These are phyloP conservation scores for Nesogale talazaci DNA, from an alignment of 2,113 vertebrate species.

Conservation along the genomic window DNA sequence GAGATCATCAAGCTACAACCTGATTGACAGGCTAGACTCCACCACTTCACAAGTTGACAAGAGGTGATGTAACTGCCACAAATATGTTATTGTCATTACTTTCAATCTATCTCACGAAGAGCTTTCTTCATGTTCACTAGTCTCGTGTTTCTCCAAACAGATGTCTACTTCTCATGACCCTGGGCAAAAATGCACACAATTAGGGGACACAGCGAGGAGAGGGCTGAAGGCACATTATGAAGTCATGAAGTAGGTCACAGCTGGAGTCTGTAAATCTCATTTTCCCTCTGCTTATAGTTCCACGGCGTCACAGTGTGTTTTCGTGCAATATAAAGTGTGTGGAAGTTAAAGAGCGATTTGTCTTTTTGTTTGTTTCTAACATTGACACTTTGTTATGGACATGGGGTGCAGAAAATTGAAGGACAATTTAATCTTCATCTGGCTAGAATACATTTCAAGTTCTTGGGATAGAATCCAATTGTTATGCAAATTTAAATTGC, in stretches of 20 bases:
- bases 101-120: not conserved
- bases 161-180: not conserved
- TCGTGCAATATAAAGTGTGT: conserved; percentile 38
- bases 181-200: not conserved
- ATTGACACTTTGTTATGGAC: conserved; percentile 52
- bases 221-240: not conserved
- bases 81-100: not conserved
- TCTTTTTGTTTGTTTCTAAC: conserved; percentile 57
- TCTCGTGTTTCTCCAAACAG: not conserved
- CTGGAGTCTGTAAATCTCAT: not conserved
- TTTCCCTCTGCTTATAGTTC: conserved; percentile 61
- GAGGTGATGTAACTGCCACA: no score
- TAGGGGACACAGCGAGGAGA: not conserved
- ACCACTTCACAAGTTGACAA: no score
- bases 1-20: no score
- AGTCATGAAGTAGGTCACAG: conserved; percentile 21
- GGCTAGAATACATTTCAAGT: conserved; percentile 38
- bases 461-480: conserved; percentile 54
- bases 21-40: no score
- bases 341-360: conserved; percentile 41
- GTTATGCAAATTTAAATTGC: conserved; percentile 48
- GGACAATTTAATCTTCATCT: not conserved
- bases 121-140: not conserved
- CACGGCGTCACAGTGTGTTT: conserved; percentile 53
- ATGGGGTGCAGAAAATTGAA: conserved; percentile 16